Base-by-base conservation (phyloP, 2,888 invertebrate genomes). In the Peribatodes rhomboidaria region DNA sequence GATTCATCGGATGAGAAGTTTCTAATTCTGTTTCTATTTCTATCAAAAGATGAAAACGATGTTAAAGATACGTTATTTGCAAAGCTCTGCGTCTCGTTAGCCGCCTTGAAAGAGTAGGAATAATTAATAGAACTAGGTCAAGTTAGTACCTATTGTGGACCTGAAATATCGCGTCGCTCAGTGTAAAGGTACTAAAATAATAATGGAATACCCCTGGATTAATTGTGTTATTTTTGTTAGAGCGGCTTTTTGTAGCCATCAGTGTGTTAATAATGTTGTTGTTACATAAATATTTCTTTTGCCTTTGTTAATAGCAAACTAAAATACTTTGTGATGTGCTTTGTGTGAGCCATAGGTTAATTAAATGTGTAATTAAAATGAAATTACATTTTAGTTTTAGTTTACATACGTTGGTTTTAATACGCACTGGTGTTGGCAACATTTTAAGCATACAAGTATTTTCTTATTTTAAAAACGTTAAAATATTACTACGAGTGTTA, bases 211-310 rank as follows among this genome's bases (percentile, higher is more conserved):
- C 71, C 65, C 71, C 58, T 75, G 65, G 82, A 87, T 88, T 88
- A 89, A 89, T 86, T 86, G 85, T 86, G 83, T 88, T 89, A 89
- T 90, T 90, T 88, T 86, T 87, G 79, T 80, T 75, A 76, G 79
- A 75, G 64, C 61, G 72, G 75, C 84, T 84, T 87, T 87, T 80
- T 68, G 71, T 59, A 77, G 69, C 65, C 82, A 75, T 55, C 80
- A 77, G 69, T 71, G 76, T 79, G 88, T 82, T 69, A 80, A 60
- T 87, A 89, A 89, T 85, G 35, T 75, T 83, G 87, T 83, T 89
- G 80, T 83, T 85, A 77, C 75, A 74, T 72, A 78, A 81, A 80
- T 79, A 82, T 84, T 84, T 79, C 35, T 68, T 70, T 72, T 61
- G 50, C 61, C 69, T 79, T 77, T 74, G 71, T 74, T 72, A 70